Evolutionary conservation across 1,140 invertebrate species (phyloP), one percentile per base, ranked within the genome.

Genomic region (Steinernema feltiae): DNA sequence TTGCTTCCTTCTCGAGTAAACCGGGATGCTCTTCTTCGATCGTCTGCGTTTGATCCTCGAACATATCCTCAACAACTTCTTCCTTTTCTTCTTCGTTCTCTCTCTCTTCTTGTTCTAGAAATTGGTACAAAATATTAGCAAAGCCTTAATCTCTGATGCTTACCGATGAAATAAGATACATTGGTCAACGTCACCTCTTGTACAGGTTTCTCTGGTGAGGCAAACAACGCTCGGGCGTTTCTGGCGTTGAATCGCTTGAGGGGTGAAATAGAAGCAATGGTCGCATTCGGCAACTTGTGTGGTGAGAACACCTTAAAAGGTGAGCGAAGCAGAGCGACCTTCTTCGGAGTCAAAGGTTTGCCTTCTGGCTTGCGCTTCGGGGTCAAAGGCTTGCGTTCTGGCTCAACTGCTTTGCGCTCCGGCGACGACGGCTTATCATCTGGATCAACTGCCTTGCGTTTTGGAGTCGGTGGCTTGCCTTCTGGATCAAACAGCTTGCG

Each of bases 81-180:
- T 63, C 53, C 24, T 63, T 21, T 63, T 63, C 53, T 27, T 63
- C 53, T 15, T 63, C 53, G 24, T 63, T 63, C 24, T 63, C 53
- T 27, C 24, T 12, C 53, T 63, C 53, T 63, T 63, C 53, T 63
- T 63, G 53, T 63, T 63, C 53, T 63, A n/a, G 24, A 63, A 63
- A 41, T 41, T 7, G 35, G 18, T 18, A 18, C 35, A 41, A 18
- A 41, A n/a, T n/a, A n/a, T n/a, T n/a, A n/a, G n/a, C n/a, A n/a
- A n/a, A n/a, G n/a, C 35, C 35, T 41, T 41, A 41, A 41, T 7
- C 18, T 18, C 18, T 7, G 7, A 41, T 41, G 18, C 35, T 63
- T 27, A 63, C 53, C 53, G 3, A 63, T 63, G 7, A 63, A 63
- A 27, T 3, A 12, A 7, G 53, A 63, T 12, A 63, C 53, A 27